Base-by-base conservation (phyloP, 2,888 invertebrate species). In the Phaonia tiefii region DNA sequence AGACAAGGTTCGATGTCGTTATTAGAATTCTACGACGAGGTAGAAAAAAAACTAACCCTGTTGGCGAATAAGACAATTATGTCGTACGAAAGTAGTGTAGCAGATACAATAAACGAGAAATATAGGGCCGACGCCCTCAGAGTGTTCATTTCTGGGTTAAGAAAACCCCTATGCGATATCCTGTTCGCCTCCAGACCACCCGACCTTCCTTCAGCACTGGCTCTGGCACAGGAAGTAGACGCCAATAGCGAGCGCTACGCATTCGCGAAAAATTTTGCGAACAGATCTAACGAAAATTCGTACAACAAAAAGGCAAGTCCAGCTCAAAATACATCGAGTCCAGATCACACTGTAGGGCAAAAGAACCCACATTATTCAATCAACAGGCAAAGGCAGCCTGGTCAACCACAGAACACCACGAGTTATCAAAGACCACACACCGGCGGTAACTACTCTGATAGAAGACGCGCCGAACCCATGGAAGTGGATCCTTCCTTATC, bases 71-170 rank as follows among this genome's bases (percentile, higher is more conserved):
- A n/a, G n/a, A n/a, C n/a, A n/a, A n/a, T n/a, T n/a, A n/a, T n/a
- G n/a, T n/a, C n/a, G n/a, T n/a, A n/a, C n/a, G n/a, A n/a, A n/a
- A n/a, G n/a, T n/a, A n/a, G n/a, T n/a, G n/a, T n/a, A n/a, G n/a
- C 72, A 13, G 72, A 82, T n/a, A 67, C 77, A 0, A 70, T 83
- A 8, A 79, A 73, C 26, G 46, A 80, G n/a, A n/a, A n/a, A n/a
- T n/a, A n/a, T n/a, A n/a, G n/a, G n/a, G n/a, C n/a, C n/a, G n/a
- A n/a, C n/a, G n/a, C n/a, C n/a, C n/a, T n/a, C n/a, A n/a, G n/a
- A n/a, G n/a, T n/a, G n/a, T n/a, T n/a, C n/a, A n/a, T 82, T 39
- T 73, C 81, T 11, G 79, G 78, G 22, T n/a, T 77, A 11, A 72
- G 60, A 42, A 77, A 71, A 60, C 26, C 80, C 2, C 46, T 82